These are phyloP conservation scores for Mustelus asterias DNA, from an alignment of 2,113 vertebrate genomes.

Conservation along the genomic window DNA sequence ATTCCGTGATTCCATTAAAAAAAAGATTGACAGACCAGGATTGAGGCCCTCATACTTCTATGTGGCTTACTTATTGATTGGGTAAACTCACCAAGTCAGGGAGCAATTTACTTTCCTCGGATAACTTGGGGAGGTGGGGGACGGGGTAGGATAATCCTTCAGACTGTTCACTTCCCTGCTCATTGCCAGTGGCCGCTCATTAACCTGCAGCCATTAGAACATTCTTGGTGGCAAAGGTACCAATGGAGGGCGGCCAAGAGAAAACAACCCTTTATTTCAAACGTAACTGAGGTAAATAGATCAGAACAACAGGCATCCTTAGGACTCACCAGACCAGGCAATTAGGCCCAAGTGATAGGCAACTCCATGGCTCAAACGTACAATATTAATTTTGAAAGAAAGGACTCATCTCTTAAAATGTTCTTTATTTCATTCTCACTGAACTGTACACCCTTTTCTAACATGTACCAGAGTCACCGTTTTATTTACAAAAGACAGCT, in stretches of 20 bases:
- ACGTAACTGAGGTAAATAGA: neutral
- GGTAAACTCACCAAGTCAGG: too few species aligned
- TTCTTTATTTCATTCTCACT: neutral
- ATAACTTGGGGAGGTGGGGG: too few species aligned
- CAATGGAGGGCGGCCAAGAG: neutral
- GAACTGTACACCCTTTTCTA: neutral
- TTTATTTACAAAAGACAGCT: conserved; percentile 17
- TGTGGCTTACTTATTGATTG: too few species aligned
- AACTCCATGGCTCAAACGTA: neutral
- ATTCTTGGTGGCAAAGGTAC: neutral
- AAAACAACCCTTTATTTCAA: neutral
- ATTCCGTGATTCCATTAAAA: too few species aligned
- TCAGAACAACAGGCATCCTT: neutral
- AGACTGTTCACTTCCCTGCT: neutral
- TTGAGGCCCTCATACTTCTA: too few species aligned
- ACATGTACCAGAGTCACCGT: neutral
- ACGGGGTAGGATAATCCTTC: too few species aligned
- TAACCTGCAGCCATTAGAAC: neutral
- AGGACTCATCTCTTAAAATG: neutral
- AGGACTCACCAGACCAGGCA: neutral
- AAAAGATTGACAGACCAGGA: too few species aligned
- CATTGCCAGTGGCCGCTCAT: neutral
- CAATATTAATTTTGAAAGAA: neutral
- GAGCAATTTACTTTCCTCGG: too few species aligned
- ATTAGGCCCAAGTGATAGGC: neutral